Conservation (phyloP, 1,140 invertebrate species). For the Euura lappo region DNA sequence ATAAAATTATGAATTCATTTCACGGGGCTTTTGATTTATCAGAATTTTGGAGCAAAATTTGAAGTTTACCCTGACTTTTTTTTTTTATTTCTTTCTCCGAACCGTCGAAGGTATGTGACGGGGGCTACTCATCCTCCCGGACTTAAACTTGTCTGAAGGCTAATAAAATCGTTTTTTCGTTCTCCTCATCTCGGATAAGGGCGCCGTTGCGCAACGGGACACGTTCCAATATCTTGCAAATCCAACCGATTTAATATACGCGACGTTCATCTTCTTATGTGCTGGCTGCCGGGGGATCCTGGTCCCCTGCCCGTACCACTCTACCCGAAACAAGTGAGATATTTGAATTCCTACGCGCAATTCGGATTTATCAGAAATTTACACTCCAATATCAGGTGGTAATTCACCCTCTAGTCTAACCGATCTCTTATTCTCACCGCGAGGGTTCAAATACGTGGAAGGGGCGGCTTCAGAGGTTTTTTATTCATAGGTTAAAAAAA, state of each 20-base stretch:
- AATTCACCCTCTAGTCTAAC: constrained; percentile 13
- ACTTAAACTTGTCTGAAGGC: constrained; percentile 1
- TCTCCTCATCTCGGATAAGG: neutral
- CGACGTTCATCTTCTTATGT: neutral
- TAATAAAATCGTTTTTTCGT: constrained; percentile 1
- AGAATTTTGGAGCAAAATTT: too few species aligned
- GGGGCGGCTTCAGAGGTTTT: too few species aligned
- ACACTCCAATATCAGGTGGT: neutral
- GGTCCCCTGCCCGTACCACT: neutral
- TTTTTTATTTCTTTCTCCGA: too few species aligned
- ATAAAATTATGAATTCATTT: too few species aligned
- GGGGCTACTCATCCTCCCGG: neutral
- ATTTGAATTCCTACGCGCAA: constrained; percentile 5
- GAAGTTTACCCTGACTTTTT: too few species aligned
- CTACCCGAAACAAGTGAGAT: constrained; percentile 9
- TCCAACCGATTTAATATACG: constrained; percentile 5
- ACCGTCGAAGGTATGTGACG: too few species aligned
- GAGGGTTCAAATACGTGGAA: too few species aligned
- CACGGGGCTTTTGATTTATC: too few species aligned
- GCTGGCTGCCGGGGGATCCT: neutral
- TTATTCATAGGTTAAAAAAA: too few species aligned
- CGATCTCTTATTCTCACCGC: too few species aligned
- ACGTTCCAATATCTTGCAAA: constrained; percentile 7
- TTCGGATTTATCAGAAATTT: constrained; percentile 1
- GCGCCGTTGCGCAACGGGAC: constrained; percentile 1